Percentiles rank a stretch among this genome's conserved stretches.
Conservation (phyloP, 2,113 vertebrate genomes). For the Hippocampus mohnikei region DNA sequence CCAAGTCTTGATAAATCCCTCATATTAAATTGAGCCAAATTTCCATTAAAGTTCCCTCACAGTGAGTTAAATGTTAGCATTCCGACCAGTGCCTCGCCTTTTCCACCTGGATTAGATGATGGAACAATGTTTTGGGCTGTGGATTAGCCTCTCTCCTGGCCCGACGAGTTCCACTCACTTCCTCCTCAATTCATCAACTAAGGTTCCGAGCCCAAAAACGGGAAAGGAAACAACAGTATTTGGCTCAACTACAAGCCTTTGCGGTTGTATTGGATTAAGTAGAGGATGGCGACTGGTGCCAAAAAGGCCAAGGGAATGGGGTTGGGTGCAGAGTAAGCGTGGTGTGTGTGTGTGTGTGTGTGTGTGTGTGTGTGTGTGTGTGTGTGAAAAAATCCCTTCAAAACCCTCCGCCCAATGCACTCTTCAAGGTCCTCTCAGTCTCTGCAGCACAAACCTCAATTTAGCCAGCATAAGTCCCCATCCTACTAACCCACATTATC, state of each 20-base stretch:
- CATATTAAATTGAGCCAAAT: conserved; percentile 49
- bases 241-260: conserved; percentile 5
- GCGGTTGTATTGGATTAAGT: conserved; percentile 13
- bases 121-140: conserved; percentile 61
- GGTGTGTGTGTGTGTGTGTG: too few relatives aligned
- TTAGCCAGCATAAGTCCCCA: conserved; percentile 34
- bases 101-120: conserved; percentile 58
- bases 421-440: conserved; percentile 20
- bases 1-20: conserved; percentile 36
- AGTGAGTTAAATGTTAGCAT: conserved; percentile 59
- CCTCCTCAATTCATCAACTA: conserved; percentile 14
- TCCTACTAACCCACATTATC: conserved; percentile 28
- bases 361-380: too few relatives aligned
- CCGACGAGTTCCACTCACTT: conserved; percentile 31
- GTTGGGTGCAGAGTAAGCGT: not conserved
- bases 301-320: not conserved
- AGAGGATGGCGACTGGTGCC: not conserved
- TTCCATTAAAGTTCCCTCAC: conserved; percentile 37
- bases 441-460: conserved; percentile 27
- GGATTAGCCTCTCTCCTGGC: conserved; percentile 53
- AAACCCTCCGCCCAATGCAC: conserved; percentile 3
- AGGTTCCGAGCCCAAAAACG: conserved; percentile 9
- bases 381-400: not conserved
- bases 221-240: conserved; percentile 12
- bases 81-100: conserved; percentile 39